phyloP scores from a whole-genome alignment of 2,888 invertebrate genomes.

The Torymus aiolomorphi region DNA sequence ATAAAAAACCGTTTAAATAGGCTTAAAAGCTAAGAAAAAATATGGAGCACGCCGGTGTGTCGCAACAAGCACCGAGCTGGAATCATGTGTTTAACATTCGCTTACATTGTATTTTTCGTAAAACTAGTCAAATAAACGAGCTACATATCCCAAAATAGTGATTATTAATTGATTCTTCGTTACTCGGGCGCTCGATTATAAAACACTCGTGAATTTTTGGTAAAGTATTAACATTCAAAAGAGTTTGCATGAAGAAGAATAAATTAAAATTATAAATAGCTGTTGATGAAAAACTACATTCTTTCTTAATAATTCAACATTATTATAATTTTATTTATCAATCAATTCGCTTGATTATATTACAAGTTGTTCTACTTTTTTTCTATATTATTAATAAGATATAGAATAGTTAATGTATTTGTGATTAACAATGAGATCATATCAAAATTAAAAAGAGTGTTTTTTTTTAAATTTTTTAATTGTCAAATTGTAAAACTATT shows the following conservation, averaged over 20 bases:
- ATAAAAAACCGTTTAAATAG: slow-evolving; percentile 10
- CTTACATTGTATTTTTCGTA: slow-evolving; percentile 10
- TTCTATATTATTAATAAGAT: neutral
- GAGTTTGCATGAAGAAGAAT: neutral
- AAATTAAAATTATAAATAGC: neutral
- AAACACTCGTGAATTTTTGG: neutral
- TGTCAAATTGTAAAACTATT: neutral
- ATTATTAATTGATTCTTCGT: slow-evolving; percentile 43
- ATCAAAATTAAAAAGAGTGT: too few species aligned
- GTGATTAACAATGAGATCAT: neutral
- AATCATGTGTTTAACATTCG: slow-evolving; percentile 27
- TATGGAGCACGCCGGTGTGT: slow-evolving; percentile 31
- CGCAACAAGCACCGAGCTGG: slow-evolving; percentile 37
- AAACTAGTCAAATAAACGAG: slow-evolving; percentile 45
- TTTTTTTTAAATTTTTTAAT: too few species aligned
- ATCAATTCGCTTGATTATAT: neutral
- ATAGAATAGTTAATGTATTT: neutral
- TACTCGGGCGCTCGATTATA: slow-evolving; percentile 40
- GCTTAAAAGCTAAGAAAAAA: slow-evolving; percentile 13
- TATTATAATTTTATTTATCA: neutral
- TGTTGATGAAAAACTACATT: slow-evolving; percentile 18
- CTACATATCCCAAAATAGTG: slow-evolving; percentile 33
- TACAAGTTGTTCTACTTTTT: neutral
- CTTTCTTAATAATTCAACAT: slow-evolving; percentile 28
- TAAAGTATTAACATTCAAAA: slow-evolving; percentile 1